Conservation (phyloP, 2,888 invertebrate species). For the Belgica antarctica region DNA sequence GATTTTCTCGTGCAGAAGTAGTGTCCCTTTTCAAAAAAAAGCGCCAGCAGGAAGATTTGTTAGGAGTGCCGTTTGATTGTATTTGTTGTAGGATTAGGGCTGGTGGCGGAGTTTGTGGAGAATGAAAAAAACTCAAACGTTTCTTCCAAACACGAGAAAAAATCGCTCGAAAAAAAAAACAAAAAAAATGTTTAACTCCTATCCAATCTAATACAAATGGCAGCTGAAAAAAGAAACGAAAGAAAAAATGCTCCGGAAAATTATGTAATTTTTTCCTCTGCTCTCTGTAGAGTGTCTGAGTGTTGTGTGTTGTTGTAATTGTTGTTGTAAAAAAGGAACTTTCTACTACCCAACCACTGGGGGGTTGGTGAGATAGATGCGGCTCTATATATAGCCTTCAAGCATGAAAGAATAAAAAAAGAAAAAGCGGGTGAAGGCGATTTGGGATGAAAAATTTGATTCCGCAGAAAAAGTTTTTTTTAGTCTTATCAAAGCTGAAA, state of each 20-base stretch:
- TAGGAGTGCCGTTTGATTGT: constrained; percentile 33
- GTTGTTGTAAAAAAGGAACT: constrained; percentile 34
- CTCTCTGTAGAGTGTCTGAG: constrained; percentile 42
- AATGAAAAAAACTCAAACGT: constrained; percentile 38
- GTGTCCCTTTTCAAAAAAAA: constrained; percentile 34
- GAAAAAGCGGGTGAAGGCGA: background rate
- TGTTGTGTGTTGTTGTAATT: constrained; percentile 43
- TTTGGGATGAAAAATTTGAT: constrained; percentile 5
- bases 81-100: constrained; percentile 36
- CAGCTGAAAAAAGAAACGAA: constrained; percentile 41
- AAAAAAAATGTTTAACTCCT: constrained; percentile 42
- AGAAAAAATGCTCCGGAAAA: constrained; percentile 42
- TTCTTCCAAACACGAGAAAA: constrained; percentile 30
- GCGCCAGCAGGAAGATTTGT: constrained; percentile 34
- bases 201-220: constrained; percentile 44
- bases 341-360: background rate
- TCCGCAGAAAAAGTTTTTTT: constrained; percentile 21
- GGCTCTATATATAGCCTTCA: constrained; percentile 10
- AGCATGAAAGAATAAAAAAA: background rate
- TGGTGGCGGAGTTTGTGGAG: background rate
- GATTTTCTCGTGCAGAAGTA: constrained; percentile 35
- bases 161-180: constrained; percentile 39
- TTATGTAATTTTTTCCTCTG: constrained; percentile 43
- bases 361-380: background rate
- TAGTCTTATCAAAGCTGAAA: background rate